Evolutionary conservation across 2,113 vertebrate genomes (phyloP), one percentile per base, ranked within the genome.

Genomic region (Pseudopipra pipra): DNA sequence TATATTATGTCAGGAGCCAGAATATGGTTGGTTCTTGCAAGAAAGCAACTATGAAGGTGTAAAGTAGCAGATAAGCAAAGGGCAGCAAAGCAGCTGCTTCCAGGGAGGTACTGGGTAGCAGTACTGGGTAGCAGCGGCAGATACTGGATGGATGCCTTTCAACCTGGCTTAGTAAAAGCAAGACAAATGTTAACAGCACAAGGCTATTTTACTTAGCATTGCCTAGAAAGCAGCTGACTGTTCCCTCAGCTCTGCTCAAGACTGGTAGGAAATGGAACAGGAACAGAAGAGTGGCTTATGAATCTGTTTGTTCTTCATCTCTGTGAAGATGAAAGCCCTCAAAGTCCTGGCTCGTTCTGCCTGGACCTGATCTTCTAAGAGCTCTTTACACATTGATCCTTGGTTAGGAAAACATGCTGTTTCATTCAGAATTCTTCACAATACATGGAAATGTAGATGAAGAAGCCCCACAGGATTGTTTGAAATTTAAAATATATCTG

Each of bases 291-390:
- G 31, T 49, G 41, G 8, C 23, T 74, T 66, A 12, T 49, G 31
- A 47, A 66, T 11, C 9, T 54, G 21, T 61, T 84, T 61, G 20
- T 14, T 71, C 0, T 0, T 43, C 2, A 0, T 46, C 25, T 22
- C 28, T 46, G 22, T 43, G 63, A 62, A 46, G 47, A 59, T 9
- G 5, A 93, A 83, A 79, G 22, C 27, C 18, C 39, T 83, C 1
- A 2, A 72, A 15, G 15, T 80, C 31, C n/a, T 58, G 52, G 31
- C 20, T 68, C 12, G 63, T 11, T 22, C 31, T 79, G n/a, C 67
- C 52, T 37, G 24, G 39, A 23, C 31, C 31, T 70, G 33, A 12
- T 85, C 83, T 85, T 31, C 30, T 59, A 62, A 65, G 37, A 21
- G 16, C 27, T 59, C 22, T 66, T 76, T 27, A 62, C 9, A 23